Evolutionary conservation across 2,888 invertebrate species (phyloP).

Genomic region (Girardia tigrina): DNA sequence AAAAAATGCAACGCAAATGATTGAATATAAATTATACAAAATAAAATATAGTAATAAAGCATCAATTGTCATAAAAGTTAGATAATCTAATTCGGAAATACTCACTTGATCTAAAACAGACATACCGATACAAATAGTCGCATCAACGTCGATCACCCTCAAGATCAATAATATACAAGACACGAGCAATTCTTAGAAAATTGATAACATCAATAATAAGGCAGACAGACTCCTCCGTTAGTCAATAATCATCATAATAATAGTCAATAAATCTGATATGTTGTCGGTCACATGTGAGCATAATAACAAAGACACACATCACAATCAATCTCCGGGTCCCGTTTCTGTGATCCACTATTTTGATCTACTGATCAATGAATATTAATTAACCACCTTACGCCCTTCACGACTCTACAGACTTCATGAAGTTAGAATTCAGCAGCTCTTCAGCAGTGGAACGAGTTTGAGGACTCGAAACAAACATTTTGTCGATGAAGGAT

Average conservation of each 20-base stretch:
- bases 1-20: too few relatives aligned
- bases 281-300: not conserved
- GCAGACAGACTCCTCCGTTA: not conserved
- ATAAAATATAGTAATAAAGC: too few relatives aligned
- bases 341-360: too few relatives aligned
- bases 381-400: not conserved
- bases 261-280: not conserved
- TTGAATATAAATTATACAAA: too few relatives aligned
- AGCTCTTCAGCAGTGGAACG: conserved; percentile 7
- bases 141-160: too few relatives aligned
- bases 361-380: too few relatives aligned
- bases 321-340: too few relatives aligned
- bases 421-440: not conserved
- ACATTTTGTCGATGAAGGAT: not conserved
- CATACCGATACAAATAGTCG: not conserved
- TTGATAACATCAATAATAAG: not conserved
- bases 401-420: too few relatives aligned
- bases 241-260: not conserved
- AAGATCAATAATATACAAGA: too few relatives aligned
- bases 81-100: not conserved
- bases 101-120: not conserved
- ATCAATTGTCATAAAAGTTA: not conserved
- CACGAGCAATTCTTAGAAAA: too few relatives aligned
- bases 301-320: too few relatives aligned
- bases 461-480: not conserved